Base-by-base conservation (phyloP, 2,113 vertebrate genomes). In the Oreochromis niloticus region DNA sequence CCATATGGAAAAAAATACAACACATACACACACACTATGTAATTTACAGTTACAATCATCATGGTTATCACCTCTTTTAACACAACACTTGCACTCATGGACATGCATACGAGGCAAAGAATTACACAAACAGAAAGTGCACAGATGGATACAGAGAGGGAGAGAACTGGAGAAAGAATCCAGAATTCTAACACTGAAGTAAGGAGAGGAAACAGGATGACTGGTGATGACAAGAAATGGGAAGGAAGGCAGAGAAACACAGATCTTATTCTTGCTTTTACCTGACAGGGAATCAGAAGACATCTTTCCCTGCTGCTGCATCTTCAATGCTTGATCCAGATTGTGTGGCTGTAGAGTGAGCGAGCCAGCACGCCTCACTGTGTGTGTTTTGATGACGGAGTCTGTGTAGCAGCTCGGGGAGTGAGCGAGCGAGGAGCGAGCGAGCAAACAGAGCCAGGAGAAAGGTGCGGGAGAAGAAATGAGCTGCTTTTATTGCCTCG, bases 291-390 rank as follows among this genome's bases (percentile, higher is more conserved):
- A 87, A 88, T 95, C 89, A 57, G 91, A 91, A 87, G 92, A 87
- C 85, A 94, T 86, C 81, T 83, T 91, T 68, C 92, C 93, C 71
- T 92, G 94, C 71, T 91, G 93, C 90, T 96, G 95, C 96, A 95
- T 96, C 93, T 91, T 93, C 85, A 90, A 24, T 36, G 57, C 71
- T 87, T 85, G 85, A 90, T 94, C 93, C 91, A 87, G 78, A 57
- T 66, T 56, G 80, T 30, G 81, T 91, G 87, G 84, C 86, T 46
- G 80, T n/a, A 85, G 87, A 84, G 90, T 63, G 90, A 91, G 71
- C 83, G 46, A 84, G 81, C 66, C 90, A 86, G 86, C 92, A 88
- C 88, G 88, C 92, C 85, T 90, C 90, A 50, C 78, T 81, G 88
- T 90, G 87, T 90, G 88, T 91, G 93, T 90, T 94, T 88, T 92